phyloP scores from a whole-genome alignment of 2,888 invertebrate genomes.

The Dascillus cervinus region DNA sequence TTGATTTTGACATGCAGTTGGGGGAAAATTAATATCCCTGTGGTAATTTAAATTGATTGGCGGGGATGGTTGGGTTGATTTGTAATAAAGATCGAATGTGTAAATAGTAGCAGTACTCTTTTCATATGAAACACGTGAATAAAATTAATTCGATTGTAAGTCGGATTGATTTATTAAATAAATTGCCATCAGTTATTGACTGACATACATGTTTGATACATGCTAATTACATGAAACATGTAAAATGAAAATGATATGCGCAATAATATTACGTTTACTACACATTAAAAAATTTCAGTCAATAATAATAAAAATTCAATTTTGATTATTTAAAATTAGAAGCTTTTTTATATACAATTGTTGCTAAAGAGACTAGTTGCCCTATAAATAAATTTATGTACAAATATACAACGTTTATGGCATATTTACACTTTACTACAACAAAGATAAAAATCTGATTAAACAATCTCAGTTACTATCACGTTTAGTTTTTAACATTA shows the following conservation, averaged over 20 bases:
- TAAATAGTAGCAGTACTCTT: no score
- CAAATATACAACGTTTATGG: constrained; percentile 25
- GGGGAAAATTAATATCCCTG: no score
- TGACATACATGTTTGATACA: constrained; percentile 35
- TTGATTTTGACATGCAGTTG: no score
- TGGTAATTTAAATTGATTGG: no score
- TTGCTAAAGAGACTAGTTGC: constrained; percentile 28
- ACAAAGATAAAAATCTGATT: constrained; percentile 29
- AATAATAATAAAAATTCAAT: constrained; percentile 30
- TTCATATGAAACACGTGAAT: no score
- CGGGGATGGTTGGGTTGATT: no score
- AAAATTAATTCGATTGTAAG: no score
- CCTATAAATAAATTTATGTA: constrained; percentile 28
- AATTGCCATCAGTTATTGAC: constrained; percentile 37
- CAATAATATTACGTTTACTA: constrained; percentile 25
- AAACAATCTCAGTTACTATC: constrained; percentile 30
- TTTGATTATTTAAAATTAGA: constrained; percentile 12
- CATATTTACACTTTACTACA: constrained; percentile 22
- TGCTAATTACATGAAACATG: constrained; percentile 37
- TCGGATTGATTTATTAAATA: constrained; percentile 24
- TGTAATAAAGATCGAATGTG: no score
- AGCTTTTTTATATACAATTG: constrained; percentile 1
- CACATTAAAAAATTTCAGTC: constrained; percentile 29
- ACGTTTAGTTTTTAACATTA: constrained; percentile 18
- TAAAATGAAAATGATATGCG: constrained; percentile 39